Evolutionary conservation across 2,888 invertebrate genomes (phyloP).

Genomic region (Malthinus seriepunctatus): DNA sequence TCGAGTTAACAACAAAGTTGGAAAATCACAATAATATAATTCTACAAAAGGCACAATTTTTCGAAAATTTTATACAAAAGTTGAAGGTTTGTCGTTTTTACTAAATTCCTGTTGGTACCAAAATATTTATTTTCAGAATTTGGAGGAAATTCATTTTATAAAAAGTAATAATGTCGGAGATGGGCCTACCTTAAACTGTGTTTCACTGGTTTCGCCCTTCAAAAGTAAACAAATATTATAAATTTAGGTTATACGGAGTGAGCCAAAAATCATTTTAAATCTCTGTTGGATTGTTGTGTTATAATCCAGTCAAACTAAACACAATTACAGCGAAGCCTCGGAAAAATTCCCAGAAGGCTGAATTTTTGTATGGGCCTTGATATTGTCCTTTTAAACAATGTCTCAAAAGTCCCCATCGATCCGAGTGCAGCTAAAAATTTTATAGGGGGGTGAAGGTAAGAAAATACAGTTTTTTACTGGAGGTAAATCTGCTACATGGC

Average conservation of each 20-base stretch:
- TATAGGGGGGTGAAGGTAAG: too few species aligned
- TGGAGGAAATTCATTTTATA: background rate
- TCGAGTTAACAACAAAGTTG: background rate
- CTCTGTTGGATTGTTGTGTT: too few species aligned
- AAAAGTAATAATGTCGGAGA: background rate
- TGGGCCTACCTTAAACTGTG: background rate
- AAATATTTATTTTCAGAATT: background rate
- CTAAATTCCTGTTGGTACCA: background rate
- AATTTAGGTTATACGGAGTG: too few species aligned
- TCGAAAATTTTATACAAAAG: constrained; percentile 7
- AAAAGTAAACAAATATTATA: background rate
- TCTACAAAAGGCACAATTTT: background rate
- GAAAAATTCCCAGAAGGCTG: too few species aligned
- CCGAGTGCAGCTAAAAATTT: too few species aligned
- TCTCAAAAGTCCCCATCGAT: too few species aligned
- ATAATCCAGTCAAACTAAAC: background rate
- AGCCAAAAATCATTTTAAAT: too few species aligned
- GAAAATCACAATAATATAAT: background rate
- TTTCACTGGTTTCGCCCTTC: background rate
- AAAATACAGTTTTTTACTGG: too few species aligned
- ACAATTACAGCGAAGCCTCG: too few species aligned
- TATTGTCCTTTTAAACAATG: too few species aligned
- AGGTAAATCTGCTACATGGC: too few species aligned
- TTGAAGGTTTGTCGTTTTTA: constrained; percentile 6
- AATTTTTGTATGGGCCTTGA: too few species aligned